Percentiles rank a stretch among this genome's conserved stretches.
Conservation (phyloP, 2,888 invertebrate genomes). For the Amiota minor region DNA sequence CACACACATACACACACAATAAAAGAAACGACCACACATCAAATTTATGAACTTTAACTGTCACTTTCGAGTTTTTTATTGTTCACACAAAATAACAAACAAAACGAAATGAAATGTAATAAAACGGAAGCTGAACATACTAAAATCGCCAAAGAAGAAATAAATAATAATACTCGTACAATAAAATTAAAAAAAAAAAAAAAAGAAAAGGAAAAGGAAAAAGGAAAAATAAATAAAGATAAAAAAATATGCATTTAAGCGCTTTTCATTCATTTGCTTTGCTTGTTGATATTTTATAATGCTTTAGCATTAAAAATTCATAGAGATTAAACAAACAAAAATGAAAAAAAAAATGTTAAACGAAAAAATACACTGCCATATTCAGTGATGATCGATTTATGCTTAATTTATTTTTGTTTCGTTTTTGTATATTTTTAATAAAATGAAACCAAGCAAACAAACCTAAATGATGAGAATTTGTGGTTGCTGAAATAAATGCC, state of each 20-base stretch:
- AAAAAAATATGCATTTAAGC: neutral
- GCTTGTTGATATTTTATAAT: slow-evolving; percentile 5
- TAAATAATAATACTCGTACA: too few relatives aligned
- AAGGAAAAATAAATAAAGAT: neutral
- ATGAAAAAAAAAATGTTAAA: too few relatives aligned
- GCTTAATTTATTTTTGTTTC: too few relatives aligned
- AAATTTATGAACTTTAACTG: slow-evolving; percentile 24
- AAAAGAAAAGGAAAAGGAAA: neutral
- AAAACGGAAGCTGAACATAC: slow-evolving; percentile 25
- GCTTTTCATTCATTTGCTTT: slow-evolving; percentile 24
- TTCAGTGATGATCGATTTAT: too few relatives aligned
- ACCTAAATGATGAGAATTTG: too few relatives aligned
- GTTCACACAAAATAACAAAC: slow-evolving; percentile 5
- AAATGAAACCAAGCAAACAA: too few relatives aligned
- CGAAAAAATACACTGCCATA: too few relatives aligned
- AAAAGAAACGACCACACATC: slow-evolving; percentile 7
- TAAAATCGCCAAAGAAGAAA: slow-evolving; percentile 11
- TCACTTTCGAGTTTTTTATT: neutral
- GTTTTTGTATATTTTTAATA: too few relatives aligned
- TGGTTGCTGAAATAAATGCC: too few relatives aligned
- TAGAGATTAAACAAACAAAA: neutral
- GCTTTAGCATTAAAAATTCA: slow-evolving; percentile 33
- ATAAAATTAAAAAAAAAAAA: neutral
- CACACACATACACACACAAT: neutral
- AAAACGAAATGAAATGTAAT: slow-evolving; percentile 8